Conservation (phyloP, 2,888 invertebrate genomes). For the Noctua comes region DNA sequence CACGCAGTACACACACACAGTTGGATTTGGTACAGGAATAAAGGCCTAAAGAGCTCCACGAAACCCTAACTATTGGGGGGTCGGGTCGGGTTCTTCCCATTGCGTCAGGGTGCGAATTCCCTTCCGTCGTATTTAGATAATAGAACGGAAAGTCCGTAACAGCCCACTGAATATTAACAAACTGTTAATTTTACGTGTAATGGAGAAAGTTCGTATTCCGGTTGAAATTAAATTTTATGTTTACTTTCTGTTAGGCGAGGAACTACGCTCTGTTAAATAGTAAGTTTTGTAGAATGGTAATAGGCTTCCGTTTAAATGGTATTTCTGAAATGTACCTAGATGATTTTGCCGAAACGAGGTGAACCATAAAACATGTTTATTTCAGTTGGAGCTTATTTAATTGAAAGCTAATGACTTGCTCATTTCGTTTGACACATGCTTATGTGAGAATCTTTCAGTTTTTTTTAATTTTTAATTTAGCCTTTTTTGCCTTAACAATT, state of each 20-base stretch:
- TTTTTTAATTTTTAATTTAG: too few relatives aligned
- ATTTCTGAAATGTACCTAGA: not conserved
- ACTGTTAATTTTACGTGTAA: conserved; percentile 60
- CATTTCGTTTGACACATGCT: not conserved
- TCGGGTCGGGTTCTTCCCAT: conserved; percentile 12
- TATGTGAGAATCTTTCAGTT: not conserved
- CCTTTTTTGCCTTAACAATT: too few relatives aligned
- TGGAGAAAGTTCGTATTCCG: conserved; percentile 58
- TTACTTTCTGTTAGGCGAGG: conserved; percentile 47
- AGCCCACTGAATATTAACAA: conserved; percentile 57
- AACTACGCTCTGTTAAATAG: conserved; percentile 26
- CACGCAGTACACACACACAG: not conserved
- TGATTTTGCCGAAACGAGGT: not conserved
- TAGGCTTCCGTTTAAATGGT: not conserved
- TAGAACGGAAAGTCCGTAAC: conserved; percentile 47
- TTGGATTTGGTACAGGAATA: not conserved
- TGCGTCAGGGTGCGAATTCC: conserved; percentile 16
- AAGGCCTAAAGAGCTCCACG: conserved; percentile 1
- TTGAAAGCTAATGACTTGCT: not conserved
- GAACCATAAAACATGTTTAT: not conserved
- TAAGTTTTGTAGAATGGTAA: conserved; percentile 23
- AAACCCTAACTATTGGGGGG: conserved; percentile 11
- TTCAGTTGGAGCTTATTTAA: not conserved
- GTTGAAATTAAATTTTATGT: conserved; percentile 50
- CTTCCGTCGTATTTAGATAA: conserved; percentile 52